These are phyloP conservation scores for Clytia hemisphaerica DNA, from an alignment of 30 jellyfish, hydroid and myxozoan species.

Conservation along the genomic window DNA sequence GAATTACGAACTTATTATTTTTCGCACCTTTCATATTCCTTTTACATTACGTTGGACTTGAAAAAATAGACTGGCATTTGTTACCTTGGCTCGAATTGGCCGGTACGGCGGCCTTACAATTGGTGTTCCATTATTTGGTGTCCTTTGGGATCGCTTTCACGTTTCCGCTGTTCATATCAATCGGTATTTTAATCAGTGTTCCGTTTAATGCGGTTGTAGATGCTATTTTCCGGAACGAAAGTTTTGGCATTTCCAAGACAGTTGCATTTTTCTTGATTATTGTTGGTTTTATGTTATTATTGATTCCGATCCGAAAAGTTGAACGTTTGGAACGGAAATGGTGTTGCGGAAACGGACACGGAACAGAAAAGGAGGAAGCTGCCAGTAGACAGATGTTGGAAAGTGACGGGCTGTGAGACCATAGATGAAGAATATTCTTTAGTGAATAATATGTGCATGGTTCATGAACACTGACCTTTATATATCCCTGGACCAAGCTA, in stretches of 20 bases:
- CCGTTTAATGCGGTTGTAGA: conserved; percentile 83
- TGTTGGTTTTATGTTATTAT: conserved; percentile 68
- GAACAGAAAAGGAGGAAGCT: too few species aligned
- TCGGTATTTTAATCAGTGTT: conserved; percentile 77
- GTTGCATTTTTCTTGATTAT: conserved; percentile 63
- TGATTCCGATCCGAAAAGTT: conserved; percentile 52
- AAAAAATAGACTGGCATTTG: conserved; percentile 38
- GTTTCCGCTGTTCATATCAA: conserved; percentile 78
- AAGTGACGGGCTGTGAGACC: too few species aligned
- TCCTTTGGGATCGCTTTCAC: conserved; percentile 87
- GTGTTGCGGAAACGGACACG: too few species aligned
- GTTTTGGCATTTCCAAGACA: conserved; percentile 53
- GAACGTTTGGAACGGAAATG: conserved; percentile 37
- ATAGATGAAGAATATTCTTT: too few species aligned
- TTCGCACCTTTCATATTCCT: conserved; percentile 58
- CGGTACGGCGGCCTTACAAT: conserved; percentile 53
- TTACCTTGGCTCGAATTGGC: conserved; percentile 66
- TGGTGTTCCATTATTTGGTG: conserved; percentile 65
- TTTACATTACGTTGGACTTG: conserved; percentile 51
- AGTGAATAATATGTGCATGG: too few species aligned
- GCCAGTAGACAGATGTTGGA: too few species aligned
- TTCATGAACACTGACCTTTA: too few species aligned
- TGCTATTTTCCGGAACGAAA: conserved; percentile 37
- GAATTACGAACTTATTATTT: conserved; percentile 35
- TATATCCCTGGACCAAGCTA: too few species aligned